Conservation (phyloP, 2,113 vertebrate species). For the Dunckerocampus dactyliophorus region DNA sequence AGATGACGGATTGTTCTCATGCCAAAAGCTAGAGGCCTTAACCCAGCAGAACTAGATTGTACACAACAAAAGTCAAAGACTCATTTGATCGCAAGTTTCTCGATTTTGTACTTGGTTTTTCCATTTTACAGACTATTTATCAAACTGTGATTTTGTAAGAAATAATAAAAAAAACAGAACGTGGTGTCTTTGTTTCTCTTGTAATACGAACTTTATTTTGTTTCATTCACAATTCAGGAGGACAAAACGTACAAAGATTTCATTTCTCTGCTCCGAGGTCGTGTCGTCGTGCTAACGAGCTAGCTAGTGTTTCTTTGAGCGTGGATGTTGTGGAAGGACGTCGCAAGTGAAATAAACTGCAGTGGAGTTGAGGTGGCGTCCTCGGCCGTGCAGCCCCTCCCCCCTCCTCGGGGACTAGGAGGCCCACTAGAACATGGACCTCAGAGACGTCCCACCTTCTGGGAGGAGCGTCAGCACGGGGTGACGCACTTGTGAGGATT, state of each 20-base stretch:
- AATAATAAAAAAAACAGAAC: conserved; percentile 59
- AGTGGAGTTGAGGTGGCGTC: conserved; percentile 1
- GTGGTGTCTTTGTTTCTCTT: not conserved
- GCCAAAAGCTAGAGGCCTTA: conserved; percentile 83
- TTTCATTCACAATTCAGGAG: conserved; percentile 54
- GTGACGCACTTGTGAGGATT: not conserved
- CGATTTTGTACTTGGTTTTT: conserved; percentile 74
- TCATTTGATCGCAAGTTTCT: conserved; percentile 65
- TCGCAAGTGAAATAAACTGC: conserved; percentile 18
- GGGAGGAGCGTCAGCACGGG: conserved; percentile 1
- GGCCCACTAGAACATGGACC: conserved; percentile 58
- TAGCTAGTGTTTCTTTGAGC: not conserved
- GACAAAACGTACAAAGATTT: conserved; percentile 1
- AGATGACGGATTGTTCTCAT: conserved; percentile 74
- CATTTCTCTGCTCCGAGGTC: not conserved
- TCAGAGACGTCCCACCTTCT: conserved; percentile 28
- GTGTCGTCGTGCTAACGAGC: not conserved
- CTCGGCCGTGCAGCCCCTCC: too few relatives aligned
- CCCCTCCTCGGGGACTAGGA: conserved; percentile 37
- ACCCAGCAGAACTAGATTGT: conserved; percentile 78
- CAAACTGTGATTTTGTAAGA: conserved; percentile 81
- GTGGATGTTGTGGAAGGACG: conserved; percentile 10
- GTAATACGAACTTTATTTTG: conserved; percentile 50
- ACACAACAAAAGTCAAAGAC: conserved; percentile 55
- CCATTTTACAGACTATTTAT: conserved; percentile 82